Evolutionary conservation across 2,113 vertebrate species (phyloP), one percentile per base, ranked within the genome.

Genomic region (Microcebus jonahi): DNA sequence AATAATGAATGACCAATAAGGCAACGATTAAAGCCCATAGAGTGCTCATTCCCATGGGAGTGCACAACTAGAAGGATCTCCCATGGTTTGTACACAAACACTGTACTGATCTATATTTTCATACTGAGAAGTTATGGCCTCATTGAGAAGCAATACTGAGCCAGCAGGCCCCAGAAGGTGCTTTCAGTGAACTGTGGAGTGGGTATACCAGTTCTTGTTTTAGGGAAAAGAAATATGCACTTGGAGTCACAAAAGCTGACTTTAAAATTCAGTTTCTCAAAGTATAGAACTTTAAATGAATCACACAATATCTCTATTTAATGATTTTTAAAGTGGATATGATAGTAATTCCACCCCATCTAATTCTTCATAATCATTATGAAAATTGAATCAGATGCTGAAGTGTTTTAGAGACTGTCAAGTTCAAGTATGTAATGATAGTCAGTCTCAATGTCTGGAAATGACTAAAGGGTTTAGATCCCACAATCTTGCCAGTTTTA

Each of bases 231-330:
- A 83, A 61, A 89, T 76, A 14, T 67, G 1, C 39, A 90, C 9
- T 18, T 82, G 31, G n/a, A 87, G 21, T 87, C 73, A 59, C 0
- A 92, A 50, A 90, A 29, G 25, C 20, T 36, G 39, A 86, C 34
- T 94, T 92, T 90, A 94, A 90, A 94, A 86, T 39, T 42, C 39
- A 92, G 53, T 12, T 84, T 42, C 29, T 67, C 63, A 90, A 90
- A 65, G 8, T 45, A 79, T 10, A 85, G 12, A 34, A 79, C 14
- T 83, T 95, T 5, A 68, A 14, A 77, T 31, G 86, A 55, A 75
- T 73, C 59, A 95, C 13, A 75, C 42, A 59, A 15, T 88, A 31
- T 81, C 25, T 91, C 61, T 36, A 59, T 59, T 31, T 67, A 92
- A 82, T 95, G 29, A 68, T 59, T 79, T 81, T n/a, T 23, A 68